phyloP scores from a whole-genome alignment of 2,113 vertebrate species.

The Chloroceryle aenea region DNA sequence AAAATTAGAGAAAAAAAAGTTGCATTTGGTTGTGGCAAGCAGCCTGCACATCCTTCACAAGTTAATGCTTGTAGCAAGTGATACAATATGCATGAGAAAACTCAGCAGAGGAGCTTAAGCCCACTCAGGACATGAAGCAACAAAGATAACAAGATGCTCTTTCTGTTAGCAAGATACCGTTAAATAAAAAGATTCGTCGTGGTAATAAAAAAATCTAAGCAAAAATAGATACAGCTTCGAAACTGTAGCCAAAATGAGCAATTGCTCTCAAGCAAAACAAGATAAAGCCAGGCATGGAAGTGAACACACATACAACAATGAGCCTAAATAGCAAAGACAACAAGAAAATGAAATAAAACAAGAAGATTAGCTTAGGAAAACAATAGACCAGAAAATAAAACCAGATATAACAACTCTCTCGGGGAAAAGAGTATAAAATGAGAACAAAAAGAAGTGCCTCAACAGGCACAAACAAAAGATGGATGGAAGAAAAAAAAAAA shows the following conservation, averaged over 20 bases:
- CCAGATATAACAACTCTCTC: background rate
- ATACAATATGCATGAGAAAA: background rate
- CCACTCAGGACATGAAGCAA: background rate
- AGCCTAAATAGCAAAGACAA: background rate
- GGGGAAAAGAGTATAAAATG: background rate
- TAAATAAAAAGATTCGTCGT: slow-evolving; percentile 7
- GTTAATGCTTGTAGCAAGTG: accelerated
- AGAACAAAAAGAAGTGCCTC: background rate
- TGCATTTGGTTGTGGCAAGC: accelerated
- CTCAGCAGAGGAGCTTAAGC: background rate
- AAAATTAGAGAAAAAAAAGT: background rate
- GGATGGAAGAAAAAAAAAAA: too few species aligned
- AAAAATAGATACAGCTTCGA: background rate
- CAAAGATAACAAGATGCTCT: background rate
- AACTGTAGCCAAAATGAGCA: background rate
- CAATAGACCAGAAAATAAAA: slow-evolving; percentile 10
- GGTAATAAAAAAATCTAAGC: background rate
- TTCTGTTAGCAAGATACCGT: background rate
- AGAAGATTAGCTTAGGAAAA: slow-evolving; percentile 20
- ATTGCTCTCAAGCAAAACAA: background rate
- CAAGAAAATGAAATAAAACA: background rate
- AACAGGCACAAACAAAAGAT: background rate
- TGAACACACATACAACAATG: background rate
- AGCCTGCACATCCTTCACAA: background rate
- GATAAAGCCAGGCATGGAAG: background rate